A percentile compares a stretch with the other conserved stretches of the same genome.
phyloP scores from a whole-genome alignment of 2,888 invertebrate genomes.

The Cephalotes varians region DNA sequence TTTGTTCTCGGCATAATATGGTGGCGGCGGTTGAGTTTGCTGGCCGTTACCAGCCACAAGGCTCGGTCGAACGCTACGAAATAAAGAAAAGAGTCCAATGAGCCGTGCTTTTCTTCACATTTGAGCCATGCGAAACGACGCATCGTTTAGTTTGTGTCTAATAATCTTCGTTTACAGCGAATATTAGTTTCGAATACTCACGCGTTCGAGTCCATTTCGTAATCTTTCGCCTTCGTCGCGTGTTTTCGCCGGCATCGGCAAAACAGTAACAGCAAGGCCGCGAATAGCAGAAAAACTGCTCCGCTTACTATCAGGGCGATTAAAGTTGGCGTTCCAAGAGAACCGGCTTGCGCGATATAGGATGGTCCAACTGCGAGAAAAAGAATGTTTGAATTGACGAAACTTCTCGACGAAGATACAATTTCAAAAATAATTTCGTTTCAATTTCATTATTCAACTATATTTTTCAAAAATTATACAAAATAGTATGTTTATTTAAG shows the following conservation, averaged over 20 bases:
- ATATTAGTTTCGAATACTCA: slow-evolving; percentile 78
- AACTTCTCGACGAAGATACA: background rate
- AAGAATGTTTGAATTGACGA: background rate
- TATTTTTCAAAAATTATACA: background rate
- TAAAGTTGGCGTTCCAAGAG: slow-evolving; percentile 92
- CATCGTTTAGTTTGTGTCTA: background rate
- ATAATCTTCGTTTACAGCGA: background rate
- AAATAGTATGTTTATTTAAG: background rate
- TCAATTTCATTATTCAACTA: background rate
- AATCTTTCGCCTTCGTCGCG: slow-evolving; percentile 93
- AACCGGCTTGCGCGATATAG: slow-evolving; percentile 92
- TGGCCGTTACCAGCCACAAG: slow-evolving; percentile 90
- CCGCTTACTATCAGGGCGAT: slow-evolving; percentile 93
- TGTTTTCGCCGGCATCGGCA: slow-evolving; percentile 95
- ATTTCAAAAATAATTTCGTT: background rate
- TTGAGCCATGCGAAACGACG: background rate
- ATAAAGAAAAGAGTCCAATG: slow-evolving; percentile 42
- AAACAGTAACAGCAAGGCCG: slow-evolving; percentile 92
- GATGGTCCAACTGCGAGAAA: slow-evolving; percentile 91
- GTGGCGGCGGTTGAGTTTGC: slow-evolving; percentile 95
- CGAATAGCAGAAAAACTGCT: slow-evolving; percentile 92
- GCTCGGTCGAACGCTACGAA: slow-evolving; percentile 90
- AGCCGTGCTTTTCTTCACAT: background rate
- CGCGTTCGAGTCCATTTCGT: slow-evolving; percentile 93
- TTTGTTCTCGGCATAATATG: slow-evolving; percentile 97